Conservation (phyloP, 2,888 invertebrate genomes). For the Trissolcus japonicus region DNA sequence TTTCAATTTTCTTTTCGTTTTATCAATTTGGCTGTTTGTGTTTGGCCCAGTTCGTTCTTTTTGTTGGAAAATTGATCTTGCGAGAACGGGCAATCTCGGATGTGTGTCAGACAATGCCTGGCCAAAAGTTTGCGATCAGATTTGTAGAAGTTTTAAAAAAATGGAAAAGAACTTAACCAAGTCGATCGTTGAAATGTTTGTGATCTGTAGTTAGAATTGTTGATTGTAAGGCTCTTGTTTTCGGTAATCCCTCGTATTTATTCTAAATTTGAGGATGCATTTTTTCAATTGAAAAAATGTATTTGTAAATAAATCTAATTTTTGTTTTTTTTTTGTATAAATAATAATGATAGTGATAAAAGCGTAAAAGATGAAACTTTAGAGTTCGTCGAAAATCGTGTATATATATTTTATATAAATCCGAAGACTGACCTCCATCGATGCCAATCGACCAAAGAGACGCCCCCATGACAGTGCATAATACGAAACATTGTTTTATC, state of each 20-base stretch:
- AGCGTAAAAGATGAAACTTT: conserved; percentile 1
- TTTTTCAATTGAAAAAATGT: conserved; percentile 11
- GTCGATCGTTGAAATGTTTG: conserved; percentile 33
- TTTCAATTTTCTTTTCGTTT: not conserved
- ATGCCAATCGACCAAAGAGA: conserved; percentile 75
- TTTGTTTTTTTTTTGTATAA: conserved; percentile 12
- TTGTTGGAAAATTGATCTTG: not conserved
- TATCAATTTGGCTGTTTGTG: too few relatives aligned
- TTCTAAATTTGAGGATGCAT: not conserved
- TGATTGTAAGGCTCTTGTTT: conserved; percentile 18
- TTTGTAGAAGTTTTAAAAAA: too few relatives aligned
- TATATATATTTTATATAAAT: conserved; percentile 66
- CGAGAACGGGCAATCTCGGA: too few relatives aligned
- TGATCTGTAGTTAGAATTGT: conserved; percentile 44
- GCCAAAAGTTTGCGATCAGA: too few relatives aligned
- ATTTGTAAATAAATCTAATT: conserved; percentile 16
- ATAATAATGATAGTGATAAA: conserved; percentile 7
- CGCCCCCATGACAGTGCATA: conserved; percentile 52
- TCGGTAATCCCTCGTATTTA: conserved; percentile 5
- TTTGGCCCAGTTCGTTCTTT: not conserved
- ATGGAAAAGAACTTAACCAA: conserved; percentile 8
- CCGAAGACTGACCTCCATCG: conserved; percentile 75
- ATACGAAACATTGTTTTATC: conserved; percentile 28
- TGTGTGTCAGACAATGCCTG: too few relatives aligned
- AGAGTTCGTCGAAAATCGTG: conserved; percentile 24